Base-by-base conservation (phyloP, 2,888 invertebrate genomes). In the Xiphydria camelus region DNA sequence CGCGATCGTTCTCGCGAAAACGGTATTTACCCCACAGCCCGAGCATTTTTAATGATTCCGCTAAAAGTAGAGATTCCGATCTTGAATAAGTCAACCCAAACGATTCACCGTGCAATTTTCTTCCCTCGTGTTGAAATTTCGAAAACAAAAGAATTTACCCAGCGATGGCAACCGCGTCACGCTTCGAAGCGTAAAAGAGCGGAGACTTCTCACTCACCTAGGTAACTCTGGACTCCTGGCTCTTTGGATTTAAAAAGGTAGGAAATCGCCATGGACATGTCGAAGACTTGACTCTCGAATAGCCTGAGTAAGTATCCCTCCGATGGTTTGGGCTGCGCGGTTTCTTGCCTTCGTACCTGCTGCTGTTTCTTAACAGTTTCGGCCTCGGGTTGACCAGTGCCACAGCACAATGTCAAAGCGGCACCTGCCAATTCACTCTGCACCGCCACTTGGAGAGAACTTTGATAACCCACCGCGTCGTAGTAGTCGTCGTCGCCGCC, bases 221-320 rank as follows among this genome's bases (percentile, higher is more conserved):
- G 88, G 79, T 98, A 99, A 64, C 92, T 91, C 70, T 97, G 91
- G 56, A 98, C 97, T 50, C 97, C 98, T 25, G 94, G 92, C 76
- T 99, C 98, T 79, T 98, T 97, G 26, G 97, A 95, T 76, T 95
- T 95, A 77, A 95, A 97, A 47, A 99, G 82, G 80, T 99, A 99
- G 73, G 94, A 93, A 71, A 99, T 92, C 54, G 98, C 98, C 84
- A 98, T 96, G 59, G 94, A 91, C 84, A 98, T 95, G 76, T 97
- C 95, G 79, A 99, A 95, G 65, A 96, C 85, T 79, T 94, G 94
- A 64, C 97, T 96, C 79, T 99, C 96, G 76, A 99, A 94, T 68
- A 99, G 83, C 66, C 99, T 81, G 61, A 95, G 81, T 49, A 93
- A 79, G 76, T 86, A 84, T 64, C 87, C 87, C 73, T 86, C 86